Base-by-base conservation (phyloP, 2,888 invertebrate species). In the Pyralis farinalis region DNA sequence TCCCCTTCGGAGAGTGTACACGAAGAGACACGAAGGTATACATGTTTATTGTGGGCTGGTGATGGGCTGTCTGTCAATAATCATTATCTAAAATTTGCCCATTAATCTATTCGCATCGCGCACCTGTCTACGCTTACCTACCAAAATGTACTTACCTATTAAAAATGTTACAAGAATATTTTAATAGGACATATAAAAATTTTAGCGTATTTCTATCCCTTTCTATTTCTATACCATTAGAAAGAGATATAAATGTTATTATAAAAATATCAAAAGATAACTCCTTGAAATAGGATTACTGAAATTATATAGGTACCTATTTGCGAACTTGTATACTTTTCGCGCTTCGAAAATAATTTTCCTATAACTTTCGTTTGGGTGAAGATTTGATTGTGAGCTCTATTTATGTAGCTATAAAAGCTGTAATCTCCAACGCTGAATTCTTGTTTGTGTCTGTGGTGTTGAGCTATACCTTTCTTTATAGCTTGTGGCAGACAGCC, bases 381-480 rank as follows among this genome's bases (percentile, higher is more conserved):
- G 44, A 42, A 44, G 25, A 36, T 40, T 29, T 29, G 32, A 22
- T 34, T 43, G 16, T 29, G 31, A 31, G 16, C 33, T 9, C 33
- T 25, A 33, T 33, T 8, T 22, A 5, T 7, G 12, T 31, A 16
- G 4, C 7, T 12, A 30, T 8, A 27, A 25, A 12, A 16, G 43
- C 42, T 43, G 47, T 47, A 42, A 47, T 53, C 54, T 54, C 45
- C 49, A 53, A 58, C 59, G 61, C 55, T 58, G 59, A 3, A 16
- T 3, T 16, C 16, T 16, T 2, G 16, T 16, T 51, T 49, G 58
- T 60, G 66, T 63, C 63, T 71, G 67, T 75, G 63, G 76, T 70
- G 80, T 81, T 88, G 74, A 88, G 84, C 69, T 83, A 65, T 81
- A 69, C 74, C 67, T 86, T 87, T 84, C 68, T 88, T 87, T 83